phyloP scores from a whole-genome alignment of 2,113 vertebrate genomes.

The Bos taurus region ARS-UCD2.0 NC_037355.1:43920001-43920500 shows the following conservation, averaged over 20 bases:
- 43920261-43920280: background rate
- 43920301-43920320: conserved; percentile 16
- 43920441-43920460: background rate
- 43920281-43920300: background rate
- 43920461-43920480: background rate
- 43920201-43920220: background rate
- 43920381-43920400: background rate
- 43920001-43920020: background rate
- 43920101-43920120: background rate
- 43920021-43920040: background rate
- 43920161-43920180: background rate
- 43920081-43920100: background rate
- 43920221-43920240: background rate
- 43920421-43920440: background rate
- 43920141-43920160: background rate
- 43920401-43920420: background rate
- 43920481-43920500: background rate
- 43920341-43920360: background rate
- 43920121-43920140: background rate
- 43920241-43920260: background rate
- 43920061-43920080: background rate
- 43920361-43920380: background rate
- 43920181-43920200: background rate
- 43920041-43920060: background rate
- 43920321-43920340: background rate